These are phyloP conservation scores for Mongoloraphidia duomilia DNA, from an alignment of 2,888 invertebrate genomes.

Conservation along the genomic window DNA sequence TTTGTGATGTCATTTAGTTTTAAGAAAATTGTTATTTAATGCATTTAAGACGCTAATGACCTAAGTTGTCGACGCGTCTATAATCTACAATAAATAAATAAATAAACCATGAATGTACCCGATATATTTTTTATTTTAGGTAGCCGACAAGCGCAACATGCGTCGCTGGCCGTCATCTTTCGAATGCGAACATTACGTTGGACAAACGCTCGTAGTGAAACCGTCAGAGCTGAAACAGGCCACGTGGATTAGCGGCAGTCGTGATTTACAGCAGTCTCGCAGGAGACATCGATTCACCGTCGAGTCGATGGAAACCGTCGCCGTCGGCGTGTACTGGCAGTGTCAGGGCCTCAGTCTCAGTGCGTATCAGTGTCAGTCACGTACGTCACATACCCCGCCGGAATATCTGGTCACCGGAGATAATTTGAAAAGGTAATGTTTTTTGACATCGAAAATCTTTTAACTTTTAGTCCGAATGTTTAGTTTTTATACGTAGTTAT, in stretches of 20 bases:
- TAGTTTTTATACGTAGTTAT: too few relatives aligned
- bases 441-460: neutral
- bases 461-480: neutral
- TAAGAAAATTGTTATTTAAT: too few relatives aligned
- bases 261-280: conserved; percentile 37
- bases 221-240: conserved; percentile 56
- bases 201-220: conserved; percentile 1
- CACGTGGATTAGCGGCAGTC: conserved; percentile 65
- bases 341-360: conserved; percentile 55
- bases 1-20: too few relatives aligned
- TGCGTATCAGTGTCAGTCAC: conserved; percentile 37
- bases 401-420: conserved; percentile 55
- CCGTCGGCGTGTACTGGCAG: conserved; percentile 79
- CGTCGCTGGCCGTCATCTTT: neutral
- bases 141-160: conserved; percentile 4
- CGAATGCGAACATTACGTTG: conserved; percentile 5
- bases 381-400: conserved; percentile 49
- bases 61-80: too few relatives aligned
- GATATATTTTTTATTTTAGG: neutral
- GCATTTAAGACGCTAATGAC: too few relatives aligned
- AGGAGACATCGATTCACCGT: conserved; percentile 48
- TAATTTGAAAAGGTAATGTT: conserved; percentile 48
- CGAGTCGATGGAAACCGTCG: conserved; percentile 65
- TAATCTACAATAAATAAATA: too few relatives aligned
- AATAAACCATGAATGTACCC: neutral